Conservation (phyloP, 30 jellyfish, hydroid and myxozoan species). For the Cassiopea andromeda region DNA sequence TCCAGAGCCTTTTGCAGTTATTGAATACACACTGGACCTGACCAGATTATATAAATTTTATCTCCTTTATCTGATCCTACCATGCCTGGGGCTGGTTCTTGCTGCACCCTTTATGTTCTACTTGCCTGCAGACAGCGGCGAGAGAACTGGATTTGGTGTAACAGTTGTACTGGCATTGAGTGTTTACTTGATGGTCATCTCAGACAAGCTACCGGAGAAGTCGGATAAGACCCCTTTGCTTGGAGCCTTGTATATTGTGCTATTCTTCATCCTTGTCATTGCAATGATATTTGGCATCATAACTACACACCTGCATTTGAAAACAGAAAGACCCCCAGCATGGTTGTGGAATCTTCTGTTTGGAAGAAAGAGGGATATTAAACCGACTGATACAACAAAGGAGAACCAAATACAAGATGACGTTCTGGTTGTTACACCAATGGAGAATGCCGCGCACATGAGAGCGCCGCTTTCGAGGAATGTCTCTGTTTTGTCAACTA, state of each 20-base stretch:
- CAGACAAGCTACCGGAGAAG: conserved; percentile 90
- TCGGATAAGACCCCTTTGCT: conserved; percentile 86
- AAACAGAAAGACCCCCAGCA: conserved; percentile 53
- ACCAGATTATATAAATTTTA: conserved; percentile 54
- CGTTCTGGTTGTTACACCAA: conserved; percentile 20
- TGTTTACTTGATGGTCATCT: conserved; percentile 87
- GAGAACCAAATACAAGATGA: conserved; percentile 46
- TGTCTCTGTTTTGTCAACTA: conserved; percentile 2
- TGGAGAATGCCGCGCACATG: conserved; percentile 10
- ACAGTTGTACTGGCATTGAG: conserved; percentile 82
- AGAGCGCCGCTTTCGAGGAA: conserved; percentile 13
- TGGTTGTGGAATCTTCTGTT: conserved; percentile 58
- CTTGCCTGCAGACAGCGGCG: conserved; percentile 92
- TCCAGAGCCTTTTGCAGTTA: conserved; percentile 42
- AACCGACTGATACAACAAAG: background rate
- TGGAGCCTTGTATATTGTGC: conserved; percentile 73
- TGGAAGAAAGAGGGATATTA: conserved; percentile 10
- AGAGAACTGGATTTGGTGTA: conserved; percentile 88
- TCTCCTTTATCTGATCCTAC: conserved; percentile 79
- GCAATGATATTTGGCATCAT: conserved; percentile 55
- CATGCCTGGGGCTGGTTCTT: conserved; percentile 65
- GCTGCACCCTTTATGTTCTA: conserved; percentile 72
- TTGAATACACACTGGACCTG: conserved; percentile 51
- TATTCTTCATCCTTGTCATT: conserved; percentile 52
- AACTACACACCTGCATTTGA: conserved; percentile 45